Conservation (phyloP, 2,797 vertebrate species). For the Eulemur albifrons region DNA sequence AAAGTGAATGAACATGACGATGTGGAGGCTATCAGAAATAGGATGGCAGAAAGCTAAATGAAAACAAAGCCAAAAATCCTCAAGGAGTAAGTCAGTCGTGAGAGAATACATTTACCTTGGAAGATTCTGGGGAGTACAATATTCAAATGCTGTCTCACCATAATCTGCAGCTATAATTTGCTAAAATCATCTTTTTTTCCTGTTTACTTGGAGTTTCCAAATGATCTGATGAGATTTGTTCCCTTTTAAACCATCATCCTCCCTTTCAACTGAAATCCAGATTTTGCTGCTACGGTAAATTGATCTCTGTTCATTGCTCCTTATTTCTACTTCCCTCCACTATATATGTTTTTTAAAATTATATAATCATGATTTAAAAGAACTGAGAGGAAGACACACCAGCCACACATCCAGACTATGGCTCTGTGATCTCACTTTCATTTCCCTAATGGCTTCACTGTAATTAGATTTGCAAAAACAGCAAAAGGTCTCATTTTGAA, state of each 20-base stretch:
- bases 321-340: background rate
- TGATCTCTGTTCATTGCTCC: background rate
- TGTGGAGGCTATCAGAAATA: background rate
- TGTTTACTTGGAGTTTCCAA: background rate
- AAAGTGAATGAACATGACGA: background rate
- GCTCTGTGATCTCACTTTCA: conserved; percentile 81
- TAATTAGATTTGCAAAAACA: conserved; percentile 89
- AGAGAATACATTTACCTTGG: background rate
- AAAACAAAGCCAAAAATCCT: background rate
- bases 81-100: background rate
- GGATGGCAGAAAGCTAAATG: background rate
- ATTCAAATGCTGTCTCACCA: background rate
- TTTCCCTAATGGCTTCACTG: conserved; percentile 84
- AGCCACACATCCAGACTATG: conserved; percentile 63
- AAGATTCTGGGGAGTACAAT: background rate
- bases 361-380: conserved; percentile 72
- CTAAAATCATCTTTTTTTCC: background rate
- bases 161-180: background rate
- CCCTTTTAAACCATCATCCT: background rate
- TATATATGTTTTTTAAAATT: conserved; percentile 25
- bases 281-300: background rate
- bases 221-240: background rate
- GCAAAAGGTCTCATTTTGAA: conserved; percentile 88
- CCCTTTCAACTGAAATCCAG: background rate
- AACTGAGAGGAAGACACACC: conserved; percentile 70